Evolutionary conservation across 2,113 vertebrate species (phyloP), one percentile per base, ranked within the genome.

Genomic region (Mormyrus lacerda): DNA sequence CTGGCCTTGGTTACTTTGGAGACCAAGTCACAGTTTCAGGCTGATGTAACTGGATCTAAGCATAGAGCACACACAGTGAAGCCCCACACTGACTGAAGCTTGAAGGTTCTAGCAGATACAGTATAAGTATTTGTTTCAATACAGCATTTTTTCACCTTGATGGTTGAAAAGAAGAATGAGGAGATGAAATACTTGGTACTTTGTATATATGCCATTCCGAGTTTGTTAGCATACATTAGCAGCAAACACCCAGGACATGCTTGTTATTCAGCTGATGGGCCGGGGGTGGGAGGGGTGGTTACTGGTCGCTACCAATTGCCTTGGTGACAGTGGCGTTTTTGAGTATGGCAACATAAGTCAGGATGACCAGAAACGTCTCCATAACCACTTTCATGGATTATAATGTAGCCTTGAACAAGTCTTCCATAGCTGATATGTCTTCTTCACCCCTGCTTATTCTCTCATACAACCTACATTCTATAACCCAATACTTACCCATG

Each of bases 1-100:
- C 35, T 79, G 73, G 17, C 73, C 35, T 79, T 79, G 73, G 73
- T 79, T 79, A 79, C 73, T 79, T 79, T 79, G 73, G 73, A 79
- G 35, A 79, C 73, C 35, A 79, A 19, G 31, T 15, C 73, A 79
- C 35, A 79, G 17, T 19, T 21, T 79, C 73, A 79, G 15, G 35
- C 31, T 42, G 73, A 79, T 79, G 73, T 79, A 79, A 79, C 2
- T 79, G 35, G 73, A 79, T 79, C 35, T 79, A 79, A 39, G 73
- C 31, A 61, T 2, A 61, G 58, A 21, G 24, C 5, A 24, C 19
- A 42, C 15, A 79, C 31, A 79, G 4, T 8, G 7, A 79, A 79
- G 73, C 35, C 31, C 31, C 73, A 79, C 31, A 17, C 35, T 42
- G 35, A 79, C 35, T 42, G 35, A 6, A 42, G 73, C 35, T 19